These are phyloP conservation scores for Oncorhynchus tshawytscha DNA, from an alignment of 2,113 vertebrate genomes.

Conservation along the genomic window DNA sequence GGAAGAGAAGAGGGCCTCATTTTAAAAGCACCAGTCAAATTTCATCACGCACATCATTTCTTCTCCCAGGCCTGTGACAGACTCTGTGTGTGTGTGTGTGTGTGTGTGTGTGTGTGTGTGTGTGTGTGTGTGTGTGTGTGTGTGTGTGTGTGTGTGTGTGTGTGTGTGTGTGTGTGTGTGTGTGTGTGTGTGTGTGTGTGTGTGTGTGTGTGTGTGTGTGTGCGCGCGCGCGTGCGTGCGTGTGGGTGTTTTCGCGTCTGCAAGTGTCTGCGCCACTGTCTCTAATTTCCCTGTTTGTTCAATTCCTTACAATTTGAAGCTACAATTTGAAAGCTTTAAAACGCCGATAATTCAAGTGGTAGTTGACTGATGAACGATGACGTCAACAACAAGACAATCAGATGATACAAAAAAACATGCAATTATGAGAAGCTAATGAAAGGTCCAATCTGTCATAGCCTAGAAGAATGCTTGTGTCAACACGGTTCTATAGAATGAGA, in stretches of 20 bases:
- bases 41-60: slow-evolving; percentile 31
- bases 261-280: slow-evolving; percentile 7
- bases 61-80: slow-evolving; percentile 13
- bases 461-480: no score
- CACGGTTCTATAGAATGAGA: no score
- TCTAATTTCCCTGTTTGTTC: slow-evolving; percentile 26
- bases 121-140: no score
- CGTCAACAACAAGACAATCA: slow-evolving; percentile 43
- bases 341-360: slow-evolving; percentile 49
- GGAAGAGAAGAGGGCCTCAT: slow-evolving; percentile 24
- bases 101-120: background rate
- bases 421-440: no score
- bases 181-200: background rate
- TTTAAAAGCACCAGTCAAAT: slow-evolving; percentile 31
- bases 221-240: background rate
- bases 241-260: background rate
- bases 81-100: background rate
- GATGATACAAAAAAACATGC: slow-evolving; percentile 40
- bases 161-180: background rate
- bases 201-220: no score
- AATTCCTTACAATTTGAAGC: slow-evolving; percentile 34
- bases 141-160: slow-evolving; percentile 1
- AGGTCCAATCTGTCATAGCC: no score
- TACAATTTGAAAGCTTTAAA: slow-evolving; percentile 30
- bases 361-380: slow-evolving; percentile 47